Base-by-base conservation (phyloP, 1,140 invertebrate species). In the Drosophila elegans region DNA sequence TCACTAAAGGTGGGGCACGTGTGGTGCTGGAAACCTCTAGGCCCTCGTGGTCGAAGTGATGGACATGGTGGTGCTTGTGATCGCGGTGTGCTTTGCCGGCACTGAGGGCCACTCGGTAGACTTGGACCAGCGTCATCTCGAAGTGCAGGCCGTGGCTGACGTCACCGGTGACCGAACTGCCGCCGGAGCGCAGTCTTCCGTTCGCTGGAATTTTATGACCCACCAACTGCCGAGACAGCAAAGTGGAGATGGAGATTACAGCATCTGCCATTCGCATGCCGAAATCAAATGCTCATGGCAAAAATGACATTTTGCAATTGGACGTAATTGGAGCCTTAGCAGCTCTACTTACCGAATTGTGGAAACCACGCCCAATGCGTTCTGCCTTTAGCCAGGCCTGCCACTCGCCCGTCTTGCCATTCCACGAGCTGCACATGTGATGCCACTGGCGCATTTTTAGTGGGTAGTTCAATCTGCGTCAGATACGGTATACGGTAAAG, bases 331-430 rank as follows among this genome's bases (percentile, higher is more conserved):
- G 48, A 60, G 41, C 39, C 41, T 46, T 51, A 0, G 34, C 9
- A 13, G 36, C 13, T 32, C 34, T 49, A 93, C 95, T 95, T 93
- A 97, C 96, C 93, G 96, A 94, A 92, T 97, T 97, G 92, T 97
- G 95, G 92, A 96, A 97, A 55, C 96, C 96, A 84, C 96, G 94
- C 66, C 96, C 96, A 27, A 97, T 96, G 71, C 96, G 93, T 90
- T 97, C 96, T 29, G 95, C 95, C 91, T 97, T 96, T 46, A 97
- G 95, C 96, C 96, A 97, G 56, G 97, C 95, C 93, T 97, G 96
- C 96, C 96, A 97, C 92, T 97, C 96, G 45, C 96, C 96, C 10
- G 96, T 96, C 80, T 95, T 95, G 29, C 96, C 96, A 91, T 97
- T 97, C 96, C 96, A 97, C 56, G 96, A 97, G 78, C 96, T 95